Evolutionary conservation across 2,888 invertebrate genomes (phyloP).

Genomic region (Drosophila yooni): DNA sequence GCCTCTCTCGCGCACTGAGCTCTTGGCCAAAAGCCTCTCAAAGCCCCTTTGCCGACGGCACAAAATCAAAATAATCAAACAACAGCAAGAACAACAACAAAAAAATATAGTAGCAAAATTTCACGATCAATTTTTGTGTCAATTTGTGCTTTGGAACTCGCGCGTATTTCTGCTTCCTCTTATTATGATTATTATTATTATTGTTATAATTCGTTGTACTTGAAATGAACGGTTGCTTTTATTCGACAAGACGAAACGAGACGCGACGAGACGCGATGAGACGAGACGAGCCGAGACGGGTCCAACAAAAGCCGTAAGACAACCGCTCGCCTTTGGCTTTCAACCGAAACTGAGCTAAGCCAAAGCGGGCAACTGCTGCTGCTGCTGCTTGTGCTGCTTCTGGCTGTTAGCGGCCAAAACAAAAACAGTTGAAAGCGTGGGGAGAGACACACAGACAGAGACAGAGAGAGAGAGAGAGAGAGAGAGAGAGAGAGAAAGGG

Average conservation of each 20-base stretch:
- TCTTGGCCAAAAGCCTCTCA: conserved; percentile 7
- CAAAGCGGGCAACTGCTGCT: conserved; percentile 35
- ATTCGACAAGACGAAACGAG: conserved; percentile 15
- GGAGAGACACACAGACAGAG: conserved; percentile 13
- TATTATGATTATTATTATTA: not conserved
- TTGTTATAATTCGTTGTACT: conserved; percentile 4
- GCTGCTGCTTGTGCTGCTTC: conserved; percentile 32
- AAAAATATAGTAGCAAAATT: conserved; percentile 25
- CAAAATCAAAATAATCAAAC: conserved; percentile 26
- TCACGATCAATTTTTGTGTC: conserved; percentile 14
- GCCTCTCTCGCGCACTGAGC: conserved; percentile 14
- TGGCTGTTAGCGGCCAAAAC: conserved; percentile 31
- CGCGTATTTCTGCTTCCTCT: conserved; percentile 4
- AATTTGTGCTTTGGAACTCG: conserved; percentile 25
- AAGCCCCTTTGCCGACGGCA: conserved; percentile 51
- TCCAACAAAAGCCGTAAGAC: conserved; percentile 65
- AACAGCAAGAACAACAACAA: conserved; percentile 22
- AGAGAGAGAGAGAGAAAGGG: too few relatives aligned
- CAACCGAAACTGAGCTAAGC: conserved; percentile 79
- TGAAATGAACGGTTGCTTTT: conserved; percentile 16
- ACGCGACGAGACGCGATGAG: conserved; percentile 11
- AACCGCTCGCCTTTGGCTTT: conserved; percentile 80
- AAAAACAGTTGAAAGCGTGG: conserved; percentile 35
- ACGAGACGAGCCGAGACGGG: conserved; percentile 30
- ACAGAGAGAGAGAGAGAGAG: not conserved